phyloP scores from a whole-genome alignment of 2,888 invertebrate genomes.

The Leucophenga montana region DNA sequence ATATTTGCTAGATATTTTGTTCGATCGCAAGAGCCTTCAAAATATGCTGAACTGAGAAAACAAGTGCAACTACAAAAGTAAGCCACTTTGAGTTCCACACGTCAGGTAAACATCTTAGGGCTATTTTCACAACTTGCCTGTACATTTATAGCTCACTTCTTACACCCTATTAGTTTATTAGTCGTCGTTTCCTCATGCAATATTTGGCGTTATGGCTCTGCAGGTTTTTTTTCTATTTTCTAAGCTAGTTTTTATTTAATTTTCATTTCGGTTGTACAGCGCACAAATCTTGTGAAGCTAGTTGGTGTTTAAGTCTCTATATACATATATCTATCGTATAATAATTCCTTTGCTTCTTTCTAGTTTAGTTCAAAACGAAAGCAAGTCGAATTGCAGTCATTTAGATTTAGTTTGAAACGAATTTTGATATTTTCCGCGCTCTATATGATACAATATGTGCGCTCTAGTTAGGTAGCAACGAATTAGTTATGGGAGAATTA shows the following conservation, averaged over 20 bases:
- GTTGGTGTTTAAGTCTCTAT: conserved; percentile 60
- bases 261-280: neutral
- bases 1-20: no score
- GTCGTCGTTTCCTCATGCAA: neutral
- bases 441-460: conserved; percentile 33
- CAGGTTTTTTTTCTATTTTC: conserved; percentile 1
- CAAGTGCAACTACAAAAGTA: no score
- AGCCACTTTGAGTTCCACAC: no score
- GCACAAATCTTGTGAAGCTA: conserved; percentile 40
- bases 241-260: neutral
- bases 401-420: conserved; percentile 42
- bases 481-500: conserved; percentile 18
- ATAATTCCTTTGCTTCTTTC: conserved; percentile 52
- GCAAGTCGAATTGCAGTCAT: conserved; percentile 51
- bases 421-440: conserved; percentile 15
- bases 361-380: conserved; percentile 53
- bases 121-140: no score
- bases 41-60: no score
- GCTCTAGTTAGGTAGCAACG: conserved; percentile 26
- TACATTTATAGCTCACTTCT: no score
- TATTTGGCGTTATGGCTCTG: no score
- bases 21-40: no score
- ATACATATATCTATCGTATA: conserved; percentile 44
- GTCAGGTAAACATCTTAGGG: no score
- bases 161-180: no score